Conservation (phyloP, 2,797 vertebrate genomes). For the Rhadinocentrus ornatus region DNA sequence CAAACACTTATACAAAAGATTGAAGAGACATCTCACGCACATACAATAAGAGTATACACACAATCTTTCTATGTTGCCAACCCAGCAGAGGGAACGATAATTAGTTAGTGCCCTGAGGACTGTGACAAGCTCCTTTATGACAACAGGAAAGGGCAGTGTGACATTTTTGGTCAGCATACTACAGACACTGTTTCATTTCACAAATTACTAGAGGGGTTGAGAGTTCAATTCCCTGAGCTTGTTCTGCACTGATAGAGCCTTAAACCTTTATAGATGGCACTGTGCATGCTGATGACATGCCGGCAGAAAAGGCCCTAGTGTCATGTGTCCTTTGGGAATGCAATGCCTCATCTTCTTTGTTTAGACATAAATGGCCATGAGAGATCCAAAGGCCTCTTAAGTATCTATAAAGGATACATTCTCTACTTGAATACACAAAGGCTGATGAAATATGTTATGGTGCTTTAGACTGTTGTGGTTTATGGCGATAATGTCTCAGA, state of each 20-base stretch:
- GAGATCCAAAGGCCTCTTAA: conserved; percentile 49
- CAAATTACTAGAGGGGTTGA: conserved; percentile 73
- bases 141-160: conserved; percentile 82
- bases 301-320: conserved; percentile 22
- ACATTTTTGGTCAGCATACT: conserved; percentile 77
- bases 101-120: conserved; percentile 77
- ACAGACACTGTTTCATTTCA: conserved; percentile 65
- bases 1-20: conserved; percentile 34
- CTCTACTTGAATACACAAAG: conserved; percentile 47
- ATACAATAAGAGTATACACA: conserved; percentile 34
- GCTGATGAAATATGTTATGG: conserved; percentile 43
- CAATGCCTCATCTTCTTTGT: conserved; percentile 62
- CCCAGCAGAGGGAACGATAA: conserved; percentile 74
- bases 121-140: conserved; percentile 70
- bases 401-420: conserved; percentile 59
- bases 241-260: conserved; percentile 61
- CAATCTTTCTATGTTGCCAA: conserved; percentile 28
- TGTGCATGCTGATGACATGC: conserved; percentile 46
- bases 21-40: conserved; percentile 48
- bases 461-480: conserved; percentile 27
- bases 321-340: conserved; percentile 44
- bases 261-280: conserved; percentile 66
- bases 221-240: conserved; percentile 73
- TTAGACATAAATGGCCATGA: conserved; percentile 56
- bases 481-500: conserved; percentile 29